These are phyloP conservation scores for Sorex maritimensis DNA, from an alignment of 2,797 vertebrate species.

Conservation along the genomic window DNA sequence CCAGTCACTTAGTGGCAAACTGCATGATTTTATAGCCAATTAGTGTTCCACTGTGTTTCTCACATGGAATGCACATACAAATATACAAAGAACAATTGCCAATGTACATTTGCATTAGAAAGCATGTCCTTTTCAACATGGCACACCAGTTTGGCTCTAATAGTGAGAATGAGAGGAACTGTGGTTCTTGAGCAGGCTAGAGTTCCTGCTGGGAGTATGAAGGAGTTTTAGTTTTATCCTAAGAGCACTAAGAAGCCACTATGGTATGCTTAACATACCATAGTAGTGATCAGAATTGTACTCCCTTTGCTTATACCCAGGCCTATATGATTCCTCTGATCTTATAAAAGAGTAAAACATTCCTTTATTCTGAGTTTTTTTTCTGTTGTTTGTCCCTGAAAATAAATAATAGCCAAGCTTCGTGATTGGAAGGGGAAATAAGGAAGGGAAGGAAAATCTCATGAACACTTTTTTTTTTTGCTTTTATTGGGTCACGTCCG, in stretches of 20 bases:
- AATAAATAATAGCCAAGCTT: conserved; percentile 31
- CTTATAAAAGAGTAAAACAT: conserved; percentile 7
- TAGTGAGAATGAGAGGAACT: not conserved
- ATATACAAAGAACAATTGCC: too few relatives aligned
- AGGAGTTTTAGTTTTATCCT: not conserved
- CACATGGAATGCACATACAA: too few relatives aligned
- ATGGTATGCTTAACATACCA: not conserved
- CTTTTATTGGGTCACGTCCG: too few relatives aligned
- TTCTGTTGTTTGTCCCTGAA: conserved; percentile 37
- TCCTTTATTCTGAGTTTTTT: conserved; percentile 6
- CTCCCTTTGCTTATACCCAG: conserved; percentile 17
- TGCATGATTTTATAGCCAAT: too few relatives aligned
- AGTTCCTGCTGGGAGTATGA: not conserved
- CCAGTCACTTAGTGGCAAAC: too few relatives aligned
- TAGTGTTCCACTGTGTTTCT: too few relatives aligned
- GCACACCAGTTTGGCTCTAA: too few relatives aligned
- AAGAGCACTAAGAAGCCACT: not conserved
- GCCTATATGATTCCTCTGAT: not conserved
- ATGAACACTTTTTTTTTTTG: not conserved
- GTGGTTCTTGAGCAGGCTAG: not conserved
- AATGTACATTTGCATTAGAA: too few relatives aligned
- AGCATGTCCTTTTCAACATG: too few relatives aligned
- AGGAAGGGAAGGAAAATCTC: not conserved
- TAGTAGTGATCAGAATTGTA: not conserved
- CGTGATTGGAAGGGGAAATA: conserved; percentile 11